phyloP scores from a whole-genome alignment of 2,797 vertebrate genomes.

The Parauchenoglanis punctatus region DNA sequence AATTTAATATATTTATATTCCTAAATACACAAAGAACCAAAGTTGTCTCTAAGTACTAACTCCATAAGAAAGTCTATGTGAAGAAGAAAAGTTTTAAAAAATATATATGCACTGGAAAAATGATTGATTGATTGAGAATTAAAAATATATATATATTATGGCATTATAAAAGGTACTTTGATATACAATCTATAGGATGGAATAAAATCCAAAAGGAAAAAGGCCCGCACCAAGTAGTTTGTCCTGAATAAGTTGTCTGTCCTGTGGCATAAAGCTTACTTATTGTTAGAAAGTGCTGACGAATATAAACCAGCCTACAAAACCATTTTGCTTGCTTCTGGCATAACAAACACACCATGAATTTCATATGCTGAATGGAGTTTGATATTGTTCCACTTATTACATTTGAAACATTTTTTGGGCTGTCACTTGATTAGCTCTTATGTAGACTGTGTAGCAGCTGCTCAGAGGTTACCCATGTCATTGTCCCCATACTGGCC shows the following conservation, averaged over 20 bases:
- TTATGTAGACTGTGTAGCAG: constrained; percentile 26
- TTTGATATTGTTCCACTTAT: not conserved
- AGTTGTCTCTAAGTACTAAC: not conserved
- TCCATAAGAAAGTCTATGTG: not conserved
- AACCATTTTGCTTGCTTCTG: not conserved
- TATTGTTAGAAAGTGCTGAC: not conserved
- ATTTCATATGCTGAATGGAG: not conserved
- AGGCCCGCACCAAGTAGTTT: not conserved
- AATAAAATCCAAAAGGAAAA: not conserved
- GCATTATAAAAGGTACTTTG: not conserved
- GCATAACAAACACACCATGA: not conserved
- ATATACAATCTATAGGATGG: not conserved
- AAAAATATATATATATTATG: not conserved
- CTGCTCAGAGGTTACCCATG: constrained; percentile 28
- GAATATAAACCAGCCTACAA: not conserved
- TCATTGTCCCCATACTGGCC: constrained; percentile 13
- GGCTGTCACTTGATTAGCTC: not conserved
- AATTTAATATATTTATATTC: not conserved
- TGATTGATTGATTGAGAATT: not conserved
- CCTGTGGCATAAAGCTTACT: too few species aligned
- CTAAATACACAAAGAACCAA: not conserved
- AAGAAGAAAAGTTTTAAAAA: not conserved
- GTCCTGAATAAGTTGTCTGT: not conserved
- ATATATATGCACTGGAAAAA: not conserved
- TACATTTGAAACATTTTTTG: not conserved